phyloP scores from a whole-genome alignment of 2,113 vertebrate genomes.

The Pyxicephalus adspersus region DNA sequence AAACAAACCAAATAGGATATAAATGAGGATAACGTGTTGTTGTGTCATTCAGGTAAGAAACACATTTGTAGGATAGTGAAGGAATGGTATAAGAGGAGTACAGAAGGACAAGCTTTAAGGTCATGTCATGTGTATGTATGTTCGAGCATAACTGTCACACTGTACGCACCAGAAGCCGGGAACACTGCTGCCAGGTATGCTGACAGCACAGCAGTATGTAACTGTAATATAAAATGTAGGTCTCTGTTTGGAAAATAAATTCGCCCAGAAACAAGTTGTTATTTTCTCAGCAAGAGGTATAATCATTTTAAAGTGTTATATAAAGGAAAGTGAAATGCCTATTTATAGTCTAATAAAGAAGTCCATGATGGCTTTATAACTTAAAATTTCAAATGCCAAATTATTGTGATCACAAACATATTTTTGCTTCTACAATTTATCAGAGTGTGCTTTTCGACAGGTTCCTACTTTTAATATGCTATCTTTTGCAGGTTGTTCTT shows the following conservation, averaged over 20 bases:
- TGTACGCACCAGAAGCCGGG: neutral
- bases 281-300: slow-evolving; percentile 6
- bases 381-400: slow-evolving; percentile 36
- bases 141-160: neutral
- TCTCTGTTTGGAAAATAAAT: slow-evolving; percentile 23
- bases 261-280: neutral
- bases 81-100: neutral
- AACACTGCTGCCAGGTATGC: too few species aligned
- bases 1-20: too few species aligned
- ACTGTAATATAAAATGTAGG: neutral
- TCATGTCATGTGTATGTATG: slow-evolving; percentile 23
- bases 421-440: neutral
- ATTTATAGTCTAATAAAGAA: slow-evolving; percentile 39
- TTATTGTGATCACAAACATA: slow-evolving; percentile 33
- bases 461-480: neutral
- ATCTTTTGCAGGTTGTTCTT: neutral
- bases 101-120: slow-evolving; percentile 16
- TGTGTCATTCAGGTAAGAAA: too few species aligned
- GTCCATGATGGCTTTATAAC: slow-evolving; percentile 15
- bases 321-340: slow-evolving; percentile 20
- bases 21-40: too few species aligned
- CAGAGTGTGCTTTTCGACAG: neutral
- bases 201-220: neutral
- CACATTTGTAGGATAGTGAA: neutral
- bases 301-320: slow-evolving; percentile 5